A percentile compares a stretch with the other conserved stretches of the same genome.
Conservation (phyloP, 92 coral and sea anemone genomes). For the Ricordea florida region DNA sequence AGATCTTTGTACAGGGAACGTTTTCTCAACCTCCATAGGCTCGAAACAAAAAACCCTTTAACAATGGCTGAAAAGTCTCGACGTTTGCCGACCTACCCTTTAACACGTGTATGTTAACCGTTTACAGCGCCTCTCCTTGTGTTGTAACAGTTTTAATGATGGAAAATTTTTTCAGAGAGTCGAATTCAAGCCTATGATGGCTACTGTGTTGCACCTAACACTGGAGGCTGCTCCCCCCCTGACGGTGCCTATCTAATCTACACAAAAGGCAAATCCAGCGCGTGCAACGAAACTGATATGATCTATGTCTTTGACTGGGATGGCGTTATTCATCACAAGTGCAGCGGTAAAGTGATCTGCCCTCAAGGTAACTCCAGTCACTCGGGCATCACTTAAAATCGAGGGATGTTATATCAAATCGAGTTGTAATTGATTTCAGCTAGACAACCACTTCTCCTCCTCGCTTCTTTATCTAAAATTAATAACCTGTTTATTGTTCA, state of each 20-base stretch:
- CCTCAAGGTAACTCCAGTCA: slow-evolving; percentile 30
- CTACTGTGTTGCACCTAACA: slow-evolving; percentile 66
- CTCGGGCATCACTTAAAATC: not conserved
- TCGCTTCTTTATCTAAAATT: no score
- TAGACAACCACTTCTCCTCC: no score
- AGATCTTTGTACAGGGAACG: no score
- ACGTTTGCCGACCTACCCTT: no score
- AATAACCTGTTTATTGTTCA: no score
- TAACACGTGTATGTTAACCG: no score
- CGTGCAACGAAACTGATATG: slow-evolving; percentile 45
- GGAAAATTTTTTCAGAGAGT: slow-evolving; percentile 45
- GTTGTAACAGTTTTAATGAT: no score
- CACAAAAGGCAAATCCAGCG: slow-evolving; percentile 14
- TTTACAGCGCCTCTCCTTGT: no score
- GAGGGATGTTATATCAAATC: not conserved
- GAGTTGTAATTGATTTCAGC: no score
- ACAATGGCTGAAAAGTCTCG: no score
- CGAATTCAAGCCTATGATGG: slow-evolving; percentile 57
- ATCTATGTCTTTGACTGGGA: slow-evolving; percentile 50
- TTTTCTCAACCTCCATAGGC: no score
- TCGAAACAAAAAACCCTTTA: no score
- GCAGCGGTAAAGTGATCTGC: slow-evolving; percentile 65
- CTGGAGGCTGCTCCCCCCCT: slow-evolving; percentile 49
- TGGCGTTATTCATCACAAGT: slow-evolving; percentile 63
- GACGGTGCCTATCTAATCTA: slow-evolving; percentile 16